A percentile compares a stretch with the other conserved stretches of the same genome.
Conservation (phyloP, 1,140 invertebrate genomes). For the Drosophila littoralis region DNA sequence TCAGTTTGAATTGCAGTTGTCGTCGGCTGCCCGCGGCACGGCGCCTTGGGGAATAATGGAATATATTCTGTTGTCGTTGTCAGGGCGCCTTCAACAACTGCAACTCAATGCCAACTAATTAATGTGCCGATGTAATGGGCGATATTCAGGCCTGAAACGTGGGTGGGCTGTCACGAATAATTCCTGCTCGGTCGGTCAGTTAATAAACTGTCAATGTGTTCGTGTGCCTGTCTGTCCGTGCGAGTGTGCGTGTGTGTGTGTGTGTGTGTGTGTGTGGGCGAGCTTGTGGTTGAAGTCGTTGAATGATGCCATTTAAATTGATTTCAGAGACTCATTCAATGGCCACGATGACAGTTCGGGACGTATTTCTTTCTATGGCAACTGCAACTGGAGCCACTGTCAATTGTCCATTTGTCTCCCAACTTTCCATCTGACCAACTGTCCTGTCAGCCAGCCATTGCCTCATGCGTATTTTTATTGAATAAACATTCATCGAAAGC, state of each 20-base stretch:
- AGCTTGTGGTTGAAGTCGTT: slow-evolving; percentile 69
- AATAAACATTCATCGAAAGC: slow-evolving; percentile 69
- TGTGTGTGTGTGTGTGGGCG: slow-evolving; percentile 34
- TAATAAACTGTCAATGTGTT: slow-evolving; percentile 78
- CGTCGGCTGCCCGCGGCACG: slow-evolving; percentile 6
- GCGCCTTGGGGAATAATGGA: slow-evolving; percentile 43
- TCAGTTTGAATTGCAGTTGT: slow-evolving; percentile 24
- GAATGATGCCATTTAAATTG: slow-evolving; percentile 79
- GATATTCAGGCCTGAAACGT: slow-evolving; percentile 48
- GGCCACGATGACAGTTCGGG: slow-evolving; percentile 52
- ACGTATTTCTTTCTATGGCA: slow-evolving; percentile 45
- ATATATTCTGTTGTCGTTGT: slow-evolving; percentile 20
- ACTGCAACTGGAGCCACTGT: neutral
- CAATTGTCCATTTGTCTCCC: slow-evolving; percentile 5
- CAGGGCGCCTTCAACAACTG: slow-evolving; percentile 32
- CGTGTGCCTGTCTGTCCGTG: slow-evolving; percentile 27
- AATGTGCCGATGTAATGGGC: slow-evolving; percentile 74
- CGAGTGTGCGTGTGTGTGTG: neutral
- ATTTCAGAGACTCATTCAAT: slow-evolving; percentile 68
- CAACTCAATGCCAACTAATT: slow-evolving; percentile 78
- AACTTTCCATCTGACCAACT: slow-evolving; percentile 11
- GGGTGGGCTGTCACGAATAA: slow-evolving; percentile 68
- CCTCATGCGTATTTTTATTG: slow-evolving; percentile 73
- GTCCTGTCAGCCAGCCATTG: slow-evolving; percentile 49
- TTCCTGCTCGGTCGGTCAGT: slow-evolving; percentile 67